Conservation (phyloP, 2,888 invertebrate genomes). For the Aelia acuminata region DNA sequence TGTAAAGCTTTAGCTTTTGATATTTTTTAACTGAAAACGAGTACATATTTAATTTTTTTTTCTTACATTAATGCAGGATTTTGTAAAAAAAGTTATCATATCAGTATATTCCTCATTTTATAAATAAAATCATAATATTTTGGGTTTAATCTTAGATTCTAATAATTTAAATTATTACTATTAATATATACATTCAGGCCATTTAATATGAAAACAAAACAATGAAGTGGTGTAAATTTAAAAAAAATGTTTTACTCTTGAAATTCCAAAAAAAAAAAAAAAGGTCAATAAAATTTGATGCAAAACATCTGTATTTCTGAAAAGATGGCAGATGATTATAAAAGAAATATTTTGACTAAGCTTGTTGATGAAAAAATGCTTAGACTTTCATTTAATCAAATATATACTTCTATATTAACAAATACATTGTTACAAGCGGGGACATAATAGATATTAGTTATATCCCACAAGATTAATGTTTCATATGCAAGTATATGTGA, state of each 20-base stretch:
- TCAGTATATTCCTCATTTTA: neutral
- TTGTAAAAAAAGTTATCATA: neutral
- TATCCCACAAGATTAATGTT: neutral
- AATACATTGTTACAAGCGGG: neutral
- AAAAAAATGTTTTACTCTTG: too few species aligned
- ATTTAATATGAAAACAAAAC: too few species aligned
- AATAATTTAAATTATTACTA: neutral
- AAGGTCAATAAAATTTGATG: neutral
- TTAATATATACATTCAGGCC: too few species aligned
- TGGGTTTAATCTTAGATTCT: neutral
- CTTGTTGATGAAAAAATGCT: neutral
- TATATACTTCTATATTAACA: neutral
- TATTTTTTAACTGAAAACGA: neutral
- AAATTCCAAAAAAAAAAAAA: too few species aligned
- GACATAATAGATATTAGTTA: neutral
- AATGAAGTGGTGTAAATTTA: too few species aligned
- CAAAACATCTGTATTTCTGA: neutral
- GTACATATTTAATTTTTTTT: neutral
- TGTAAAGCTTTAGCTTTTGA: neutral
- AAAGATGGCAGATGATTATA: neutral
- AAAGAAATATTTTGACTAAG: neutral
- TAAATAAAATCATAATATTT: neutral
- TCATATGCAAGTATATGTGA: neutral
- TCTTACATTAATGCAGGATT: neutral
- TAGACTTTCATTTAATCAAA: neutral